These are phyloP conservation scores for Clytia hemisphaerica DNA, from an alignment of 30 jellyfish, hydroid and myxozoan genomes.

Conservation along the genomic window DNA sequence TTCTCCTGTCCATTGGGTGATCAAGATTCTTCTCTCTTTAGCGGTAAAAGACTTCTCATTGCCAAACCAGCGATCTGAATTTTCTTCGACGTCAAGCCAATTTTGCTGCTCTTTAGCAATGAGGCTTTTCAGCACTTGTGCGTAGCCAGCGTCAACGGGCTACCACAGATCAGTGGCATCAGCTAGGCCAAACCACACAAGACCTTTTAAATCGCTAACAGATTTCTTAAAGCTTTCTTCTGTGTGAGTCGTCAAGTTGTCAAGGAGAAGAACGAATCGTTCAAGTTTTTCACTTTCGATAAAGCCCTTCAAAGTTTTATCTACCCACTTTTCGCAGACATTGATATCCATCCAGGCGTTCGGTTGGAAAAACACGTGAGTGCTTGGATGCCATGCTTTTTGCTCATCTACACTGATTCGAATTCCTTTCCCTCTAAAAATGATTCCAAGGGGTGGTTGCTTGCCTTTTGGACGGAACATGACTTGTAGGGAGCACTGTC, in stretches of 20 bases:
- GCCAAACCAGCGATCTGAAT: neutral
- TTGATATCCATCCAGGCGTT: constrained; percentile 62
- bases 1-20: constrained; percentile 23
- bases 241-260: constrained; percentile 51
- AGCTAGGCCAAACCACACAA: constrained; percentile 13
- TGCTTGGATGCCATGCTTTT: constrained; percentile 39
- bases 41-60: constrained; percentile 8
- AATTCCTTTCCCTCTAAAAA: constrained; percentile 53
- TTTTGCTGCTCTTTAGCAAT: neutral
- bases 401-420: constrained; percentile 24
- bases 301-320: constrained; percentile 9
- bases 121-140: neutral
- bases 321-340: constrained; percentile 49
- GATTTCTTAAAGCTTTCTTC: constrained; percentile 35
- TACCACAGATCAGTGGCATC: constrained; percentile 1
- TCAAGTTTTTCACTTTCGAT: constrained; percentile 32
- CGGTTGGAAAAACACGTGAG: constrained; percentile 35
- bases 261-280: constrained; percentile 49
- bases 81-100: neutral
- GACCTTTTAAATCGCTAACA: constrained; percentile 28
- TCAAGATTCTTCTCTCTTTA: constrained; percentile 14
- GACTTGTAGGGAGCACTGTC: constrained; percentile 53
- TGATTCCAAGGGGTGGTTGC: constrained; percentile 53
- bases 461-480: constrained; percentile 45
- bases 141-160: neutral